Percentiles rank a stretch among this genome's conserved stretches.
Evolutionary conservation across 2,888 invertebrate species (phyloP).

Genomic region (Dryocosmus kuriphilus): DNA sequence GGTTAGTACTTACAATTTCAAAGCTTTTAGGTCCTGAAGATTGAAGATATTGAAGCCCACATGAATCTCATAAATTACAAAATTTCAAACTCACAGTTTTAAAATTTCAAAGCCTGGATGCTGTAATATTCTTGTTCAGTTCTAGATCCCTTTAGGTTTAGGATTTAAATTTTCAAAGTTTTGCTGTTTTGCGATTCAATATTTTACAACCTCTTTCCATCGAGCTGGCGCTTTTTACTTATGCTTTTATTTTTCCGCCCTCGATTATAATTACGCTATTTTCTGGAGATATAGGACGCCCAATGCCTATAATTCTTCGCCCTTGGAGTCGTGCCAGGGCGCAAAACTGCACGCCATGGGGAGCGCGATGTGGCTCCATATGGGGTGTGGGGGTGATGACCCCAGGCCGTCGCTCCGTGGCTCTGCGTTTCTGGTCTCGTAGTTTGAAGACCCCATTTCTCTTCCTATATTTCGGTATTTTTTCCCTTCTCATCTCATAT

Average conservation of each 20-base stretch:
- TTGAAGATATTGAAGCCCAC: too few species aligned
- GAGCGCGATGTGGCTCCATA: conserved; percentile 49
- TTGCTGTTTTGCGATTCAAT: background rate
- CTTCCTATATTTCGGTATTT: conserved; percentile 14
- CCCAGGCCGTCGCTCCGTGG: conserved; percentile 59
- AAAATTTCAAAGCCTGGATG: background rate
- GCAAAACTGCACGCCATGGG: conserved; percentile 60
- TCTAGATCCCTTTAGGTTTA: background rate
- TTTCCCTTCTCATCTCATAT: conserved; percentile 1
- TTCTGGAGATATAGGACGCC: conserved; percentile 52
- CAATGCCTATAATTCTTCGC: conserved; percentile 59
- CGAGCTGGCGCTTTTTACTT: conserved; percentile 60
- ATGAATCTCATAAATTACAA: background rate
- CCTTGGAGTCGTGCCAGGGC: conserved; percentile 62
- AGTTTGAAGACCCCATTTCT: conserved; percentile 43
- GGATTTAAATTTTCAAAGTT: background rate
- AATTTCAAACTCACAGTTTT: background rate
- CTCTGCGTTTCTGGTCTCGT: conserved; percentile 42
- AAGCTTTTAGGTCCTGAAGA: background rate
- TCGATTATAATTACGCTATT: conserved; percentile 63
- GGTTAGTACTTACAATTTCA: too few species aligned
- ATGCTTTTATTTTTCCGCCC: conserved; percentile 54
- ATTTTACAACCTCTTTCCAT: background rate
- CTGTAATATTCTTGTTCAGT: background rate
- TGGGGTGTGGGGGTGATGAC: conserved; percentile 58